Evolutionary conservation across 2,888 invertebrate genomes (phyloP).

Genomic region (Podabrus alpinus): DNA sequence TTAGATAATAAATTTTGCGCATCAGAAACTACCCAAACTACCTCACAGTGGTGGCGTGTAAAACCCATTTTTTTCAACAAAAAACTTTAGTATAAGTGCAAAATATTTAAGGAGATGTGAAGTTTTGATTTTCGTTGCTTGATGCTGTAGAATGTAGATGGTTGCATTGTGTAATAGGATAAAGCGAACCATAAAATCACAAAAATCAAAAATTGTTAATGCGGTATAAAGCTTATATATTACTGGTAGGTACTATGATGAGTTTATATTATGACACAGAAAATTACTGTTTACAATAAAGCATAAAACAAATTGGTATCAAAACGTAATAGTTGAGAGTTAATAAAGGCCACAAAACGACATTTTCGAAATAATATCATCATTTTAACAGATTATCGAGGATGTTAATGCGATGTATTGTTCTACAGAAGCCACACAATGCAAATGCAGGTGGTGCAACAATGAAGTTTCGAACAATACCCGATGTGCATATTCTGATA

Average conservation of each 20-base stretch:
- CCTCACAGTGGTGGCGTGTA: no score
- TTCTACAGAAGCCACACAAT: slow-evolving; percentile 41
- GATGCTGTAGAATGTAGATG: background rate
- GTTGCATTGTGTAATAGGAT: background rate
- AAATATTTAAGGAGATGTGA: no score
- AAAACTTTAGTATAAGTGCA: no score
- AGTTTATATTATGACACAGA: background rate
- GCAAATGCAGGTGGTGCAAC: slow-evolving; percentile 37
- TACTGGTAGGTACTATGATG: background rate
- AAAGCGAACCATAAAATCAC: no score
- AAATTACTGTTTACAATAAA: slow-evolving; percentile 12
- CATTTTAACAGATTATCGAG: slow-evolving; percentile 42
- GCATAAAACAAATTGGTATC: slow-evolving; percentile 22
- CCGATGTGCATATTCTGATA: slow-evolving; percentile 48
- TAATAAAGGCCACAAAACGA: slow-evolving; percentile 31
- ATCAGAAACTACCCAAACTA: no score
- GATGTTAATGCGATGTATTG: slow-evolving; percentile 44
- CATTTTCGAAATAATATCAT: slow-evolving; percentile 31
- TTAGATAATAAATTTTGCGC: no score
- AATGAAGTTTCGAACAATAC: slow-evolving; percentile 41
- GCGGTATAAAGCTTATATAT: background rate
- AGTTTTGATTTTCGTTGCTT: background rate
- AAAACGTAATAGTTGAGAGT: slow-evolving; percentile 29
- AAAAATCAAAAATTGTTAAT: background rate
- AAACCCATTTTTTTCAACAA: no score